Conservation (phyloP, 2,797 vertebrate species). For the Hozukius guyotensis region DNA sequence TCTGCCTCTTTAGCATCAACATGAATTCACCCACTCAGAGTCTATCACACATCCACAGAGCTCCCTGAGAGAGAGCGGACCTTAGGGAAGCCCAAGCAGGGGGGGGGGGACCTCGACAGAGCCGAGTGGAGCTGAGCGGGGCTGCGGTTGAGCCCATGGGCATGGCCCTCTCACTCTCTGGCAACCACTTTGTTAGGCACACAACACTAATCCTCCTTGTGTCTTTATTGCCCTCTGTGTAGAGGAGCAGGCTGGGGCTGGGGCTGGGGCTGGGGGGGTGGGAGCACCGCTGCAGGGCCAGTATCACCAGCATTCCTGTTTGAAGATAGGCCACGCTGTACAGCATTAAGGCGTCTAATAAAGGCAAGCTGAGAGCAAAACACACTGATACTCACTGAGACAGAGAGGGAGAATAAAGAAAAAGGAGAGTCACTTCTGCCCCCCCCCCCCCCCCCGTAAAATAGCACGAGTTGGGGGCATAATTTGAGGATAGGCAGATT, state of each 20-base stretch:
- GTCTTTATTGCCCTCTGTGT: conserved; percentile 83
- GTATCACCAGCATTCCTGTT: conserved; percentile 79
- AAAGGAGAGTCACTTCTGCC: conserved; percentile 48
- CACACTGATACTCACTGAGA: conserved; percentile 57
- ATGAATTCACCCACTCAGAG: conserved; percentile 80
- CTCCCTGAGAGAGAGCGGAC: conserved; percentile 78
- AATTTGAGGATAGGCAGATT: conserved; percentile 75
- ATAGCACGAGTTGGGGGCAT: conserved; percentile 49
- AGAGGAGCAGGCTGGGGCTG: conserved; percentile 62
- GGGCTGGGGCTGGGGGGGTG: background rate
- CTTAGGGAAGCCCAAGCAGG: conserved; percentile 70
- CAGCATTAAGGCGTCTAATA: conserved; percentile 79
- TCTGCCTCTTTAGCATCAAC: conserved; percentile 78
- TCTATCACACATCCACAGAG: conserved; percentile 83
- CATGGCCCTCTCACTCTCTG: conserved; percentile 80
- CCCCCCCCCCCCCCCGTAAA: background rate
- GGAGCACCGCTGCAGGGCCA: conserved; percentile 74
- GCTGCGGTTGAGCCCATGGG: conserved; percentile 74
- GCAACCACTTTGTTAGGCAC: conserved; percentile 81
- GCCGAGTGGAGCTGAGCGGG: conserved; percentile 44
- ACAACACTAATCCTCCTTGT: conserved; percentile 84
- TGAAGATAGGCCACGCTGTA: conserved; percentile 81
- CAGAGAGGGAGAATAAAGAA: conserved; percentile 56
- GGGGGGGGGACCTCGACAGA: conserved; percentile 56
- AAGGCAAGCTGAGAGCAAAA: conserved; percentile 64